phyloP scores from a whole-genome alignment of 2,888 invertebrate genomes.

The Acanthosepion esculentum region DNA sequence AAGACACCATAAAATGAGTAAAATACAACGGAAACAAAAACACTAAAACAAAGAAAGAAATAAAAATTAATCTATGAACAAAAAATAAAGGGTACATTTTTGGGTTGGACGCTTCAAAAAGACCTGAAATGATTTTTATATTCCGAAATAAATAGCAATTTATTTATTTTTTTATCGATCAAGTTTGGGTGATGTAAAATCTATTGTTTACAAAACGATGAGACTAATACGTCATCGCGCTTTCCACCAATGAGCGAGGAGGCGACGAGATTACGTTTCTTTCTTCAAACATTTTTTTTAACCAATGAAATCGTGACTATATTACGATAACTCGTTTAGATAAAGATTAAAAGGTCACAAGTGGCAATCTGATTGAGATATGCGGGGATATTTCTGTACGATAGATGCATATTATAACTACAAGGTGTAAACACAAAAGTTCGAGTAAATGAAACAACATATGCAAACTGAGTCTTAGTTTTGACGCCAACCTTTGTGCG shows the following conservation, averaged over 20 bases:
- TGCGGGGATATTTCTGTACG: no score
- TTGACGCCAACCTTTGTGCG: no score
- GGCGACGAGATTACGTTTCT: not conserved
- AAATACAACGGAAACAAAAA: not conserved
- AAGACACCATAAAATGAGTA: no score
- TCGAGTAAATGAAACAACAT: no score
- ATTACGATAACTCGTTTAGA: no score
- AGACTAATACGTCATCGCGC: not conserved
- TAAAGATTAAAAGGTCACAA: no score
- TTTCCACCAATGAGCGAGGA: not conserved
- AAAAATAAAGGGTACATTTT: not conserved
- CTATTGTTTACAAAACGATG: not conserved
- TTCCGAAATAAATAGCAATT: not conserved
- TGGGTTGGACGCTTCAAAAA: not conserved
- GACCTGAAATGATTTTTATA: not conserved
- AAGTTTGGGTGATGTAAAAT: not conserved
- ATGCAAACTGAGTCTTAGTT: no score
- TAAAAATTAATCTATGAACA: not conserved
- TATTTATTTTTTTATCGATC: not conserved
- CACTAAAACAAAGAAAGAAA: not conserved
- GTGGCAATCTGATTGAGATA: no score
- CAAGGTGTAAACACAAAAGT: no score
- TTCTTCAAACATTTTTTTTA: not conserved
- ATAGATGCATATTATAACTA: no score
- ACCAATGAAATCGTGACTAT: not conserved